Base-by-base conservation (phyloP, 1,140 invertebrate species). In the Drosophila pachea region DNA sequence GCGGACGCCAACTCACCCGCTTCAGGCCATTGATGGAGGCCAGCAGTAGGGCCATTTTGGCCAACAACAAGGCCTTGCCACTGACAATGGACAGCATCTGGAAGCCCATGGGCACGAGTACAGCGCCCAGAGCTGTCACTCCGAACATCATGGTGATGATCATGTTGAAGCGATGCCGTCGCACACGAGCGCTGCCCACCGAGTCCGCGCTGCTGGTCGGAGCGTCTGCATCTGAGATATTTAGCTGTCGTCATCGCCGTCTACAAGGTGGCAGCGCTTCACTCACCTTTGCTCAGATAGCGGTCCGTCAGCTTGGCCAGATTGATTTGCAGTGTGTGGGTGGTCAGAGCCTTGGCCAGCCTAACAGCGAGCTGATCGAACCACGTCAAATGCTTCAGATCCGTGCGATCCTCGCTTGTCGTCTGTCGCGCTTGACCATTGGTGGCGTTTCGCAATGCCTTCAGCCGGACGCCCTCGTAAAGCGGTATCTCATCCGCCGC, bases 21-120 rank as follows among this genome's bases (percentile, higher is more conserved):
- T 94, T 95, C 5, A 95, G 84, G 4, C 94, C 94, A 78, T 95
- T 94, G 62, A 95, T 94, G 0, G 94, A 94, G 7, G 94, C 93
- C 1, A 95, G 81, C n/a, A 95, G 91, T 2, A 95, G 86, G 0
- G 94, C 94, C 91, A 95, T 92, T 89, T 95, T 95, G 0, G 94
- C 93, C 42, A 95, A 82, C 0, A 95, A 75, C 0, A 95, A 76
- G 0, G 94, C 94, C 89, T 95, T 95, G 29, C 94, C 94, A 8
- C 94, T 94, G 0, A 95, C 89, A 0, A 95, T 93, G 0, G 94
- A 94, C 0, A 95, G 89, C 78, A 95, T 94, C 76, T 95, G 94
- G 65, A 95, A 95, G 33, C 94, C 94, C 92, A 95, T 93, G 1
- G 94, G 94, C 7, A 95, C 90, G 0, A 95, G 77, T 1, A 95